These are phyloP conservation scores for Saturnia pavonia DNA, from an alignment of 2,888 invertebrate species.

Conservation along the genomic window DNA sequence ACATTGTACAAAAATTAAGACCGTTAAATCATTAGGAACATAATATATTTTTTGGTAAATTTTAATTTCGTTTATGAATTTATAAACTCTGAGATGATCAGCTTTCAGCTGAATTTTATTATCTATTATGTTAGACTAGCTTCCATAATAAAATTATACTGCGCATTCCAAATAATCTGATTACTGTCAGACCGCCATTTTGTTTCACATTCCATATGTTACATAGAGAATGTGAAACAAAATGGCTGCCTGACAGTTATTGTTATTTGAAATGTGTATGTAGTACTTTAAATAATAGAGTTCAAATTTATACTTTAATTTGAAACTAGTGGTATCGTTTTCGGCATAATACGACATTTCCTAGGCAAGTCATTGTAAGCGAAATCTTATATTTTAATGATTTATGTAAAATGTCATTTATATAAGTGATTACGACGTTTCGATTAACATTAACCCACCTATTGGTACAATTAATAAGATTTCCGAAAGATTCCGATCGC, in stretches of 20 bases:
- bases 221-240: not conserved
- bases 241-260: not conserved
- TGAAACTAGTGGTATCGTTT: not conserved
- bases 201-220: not conserved
- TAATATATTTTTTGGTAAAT: too few species aligned
- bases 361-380: conserved; percentile 15
- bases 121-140: too few species aligned
- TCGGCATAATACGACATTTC: conserved; percentile 16
- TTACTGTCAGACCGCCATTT: not conserved
- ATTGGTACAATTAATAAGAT: conserved; percentile 39
- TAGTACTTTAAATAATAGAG: not conserved
- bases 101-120: too few species aligned
- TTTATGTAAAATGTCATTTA: not conserved
- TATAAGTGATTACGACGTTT: not conserved
- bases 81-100: too few species aligned
- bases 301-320: not conserved
- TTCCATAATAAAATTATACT: too few species aligned
- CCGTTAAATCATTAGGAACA: not conserved
- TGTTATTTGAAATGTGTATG: not conserved
- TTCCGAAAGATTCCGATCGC: conserved; percentile 6
- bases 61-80: too few species aligned
- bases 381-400: not conserved
- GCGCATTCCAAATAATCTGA: not conserved
- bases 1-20: not conserved
- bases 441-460: conserved; percentile 44